Conservation (phyloP, 2,888 invertebrate genomes). For the Cheilosia vernalis region DNA sequence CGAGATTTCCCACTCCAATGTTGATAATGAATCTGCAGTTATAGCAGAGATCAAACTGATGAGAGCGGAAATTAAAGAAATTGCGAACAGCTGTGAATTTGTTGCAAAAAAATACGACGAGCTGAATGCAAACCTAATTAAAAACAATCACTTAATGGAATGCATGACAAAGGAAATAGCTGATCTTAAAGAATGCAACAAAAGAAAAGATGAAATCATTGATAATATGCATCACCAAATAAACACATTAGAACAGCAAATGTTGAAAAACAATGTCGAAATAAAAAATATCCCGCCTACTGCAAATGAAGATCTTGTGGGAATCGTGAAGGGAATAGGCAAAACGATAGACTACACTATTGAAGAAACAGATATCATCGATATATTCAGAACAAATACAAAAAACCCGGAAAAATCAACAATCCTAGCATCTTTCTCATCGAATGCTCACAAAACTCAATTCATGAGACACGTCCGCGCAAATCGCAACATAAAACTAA, state of each 20-base stretch:
- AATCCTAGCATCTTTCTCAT: conserved; percentile 25
- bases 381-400: conserved; percentile 26
- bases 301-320: conserved; percentile 21
- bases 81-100: conserved; percentile 6
- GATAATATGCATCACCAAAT: conserved; percentile 44
- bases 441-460: background rate
- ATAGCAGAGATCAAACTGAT: background rate
- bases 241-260: conserved; percentile 34
- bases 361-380: conserved; percentile 6
- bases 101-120: conserved; percentile 12
- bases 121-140: background rate
- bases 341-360: conserved; percentile 23
- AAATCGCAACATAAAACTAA: conserved; percentile 14
- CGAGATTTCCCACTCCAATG: background rate
- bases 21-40: background rate
- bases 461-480: conserved; percentile 8
- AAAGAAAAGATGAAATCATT: conserved; percentile 21
- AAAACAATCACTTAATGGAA: conserved; percentile 13
- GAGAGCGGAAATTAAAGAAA: conserved; percentile 2
- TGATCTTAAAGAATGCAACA: conserved; percentile 27
- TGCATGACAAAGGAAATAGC: background rate
- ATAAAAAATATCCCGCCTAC: conserved; percentile 28
- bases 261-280: conserved; percentile 31
- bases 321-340: conserved; percentile 20
- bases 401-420: conserved; percentile 31